A percentile compares a stretch with the other conserved stretches of the same genome.
These are phyloP conservation scores for Diplodus sargus DNA, from an alignment of 2,797 vertebrate genomes.

Conservation along the genomic window DNA sequence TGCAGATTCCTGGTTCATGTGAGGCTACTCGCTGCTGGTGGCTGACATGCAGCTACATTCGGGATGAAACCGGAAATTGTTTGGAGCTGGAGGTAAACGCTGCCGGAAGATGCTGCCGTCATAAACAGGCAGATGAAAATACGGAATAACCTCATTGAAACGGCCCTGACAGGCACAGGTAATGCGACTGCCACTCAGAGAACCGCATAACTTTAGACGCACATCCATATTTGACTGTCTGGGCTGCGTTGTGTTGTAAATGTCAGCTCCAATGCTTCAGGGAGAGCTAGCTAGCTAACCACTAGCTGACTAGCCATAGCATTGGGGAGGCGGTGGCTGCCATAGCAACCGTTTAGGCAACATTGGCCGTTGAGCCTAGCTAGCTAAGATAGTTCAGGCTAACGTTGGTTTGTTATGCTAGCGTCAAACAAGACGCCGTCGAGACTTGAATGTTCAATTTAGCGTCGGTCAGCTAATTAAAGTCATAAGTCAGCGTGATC, in stretches of 20 bases:
- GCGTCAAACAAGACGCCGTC: conserved; percentile 46
- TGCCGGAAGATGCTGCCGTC: conserved; percentile 84
- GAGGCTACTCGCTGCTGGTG: neutral
- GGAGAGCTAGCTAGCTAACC: conserved; percentile 12
- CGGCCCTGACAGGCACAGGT: conserved; percentile 65
- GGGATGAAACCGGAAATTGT: conserved; percentile 76
- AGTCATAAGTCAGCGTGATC: conserved; percentile 9
- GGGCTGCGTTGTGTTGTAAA: conserved; percentile 1
- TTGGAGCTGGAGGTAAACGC: conserved; percentile 70
- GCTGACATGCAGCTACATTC: neutral
- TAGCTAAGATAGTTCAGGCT: conserved; percentile 52
- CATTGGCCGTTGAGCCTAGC: conserved; percentile 70
- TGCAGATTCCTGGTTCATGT: neutral
- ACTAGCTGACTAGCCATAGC: conserved; percentile 65
- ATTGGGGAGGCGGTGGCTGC: conserved; percentile 83
- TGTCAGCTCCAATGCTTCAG: neutral
- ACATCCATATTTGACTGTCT: neutral
- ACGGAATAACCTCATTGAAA: conserved; percentile 67
- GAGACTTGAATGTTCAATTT: conserved; percentile 20
- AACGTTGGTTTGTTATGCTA: conserved; percentile 73
- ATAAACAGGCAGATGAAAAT: conserved; percentile 82
- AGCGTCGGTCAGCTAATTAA: neutral
- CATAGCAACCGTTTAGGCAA: conserved; percentile 89
- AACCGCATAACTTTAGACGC: neutral
- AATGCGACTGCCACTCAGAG: conserved; percentile 9